Conservation (phyloP, 35 echinoderm and acorn worm genomes). For the Diadema setosum region DNA sequence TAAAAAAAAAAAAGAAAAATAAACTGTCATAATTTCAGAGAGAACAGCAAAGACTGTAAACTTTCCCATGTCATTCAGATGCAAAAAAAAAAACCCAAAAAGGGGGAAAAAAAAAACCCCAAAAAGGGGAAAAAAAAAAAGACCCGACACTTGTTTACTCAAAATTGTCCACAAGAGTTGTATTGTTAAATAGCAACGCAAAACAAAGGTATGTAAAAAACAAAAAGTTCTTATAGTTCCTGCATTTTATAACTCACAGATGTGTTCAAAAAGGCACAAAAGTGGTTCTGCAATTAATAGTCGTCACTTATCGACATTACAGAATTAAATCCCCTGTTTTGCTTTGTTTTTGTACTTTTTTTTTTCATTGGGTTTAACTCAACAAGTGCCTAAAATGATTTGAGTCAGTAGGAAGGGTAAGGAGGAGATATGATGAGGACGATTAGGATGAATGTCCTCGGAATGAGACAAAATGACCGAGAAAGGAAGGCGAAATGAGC, state of each 20-base stretch:
- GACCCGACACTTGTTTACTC: background rate
- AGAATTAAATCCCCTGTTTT: background rate
- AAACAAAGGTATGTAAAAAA: background rate
- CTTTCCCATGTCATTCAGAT: background rate
- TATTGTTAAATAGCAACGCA: background rate
- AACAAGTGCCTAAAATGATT: background rate
- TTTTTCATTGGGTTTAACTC: background rate
- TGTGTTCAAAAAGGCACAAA: constrained; percentile 10
- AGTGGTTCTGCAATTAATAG: no score
- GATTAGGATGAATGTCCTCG: background rate
- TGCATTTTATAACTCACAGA: background rate
- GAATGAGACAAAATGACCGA: no score
- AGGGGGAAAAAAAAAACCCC: no score
- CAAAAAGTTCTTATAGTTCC: background rate
- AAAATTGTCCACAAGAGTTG: background rate
- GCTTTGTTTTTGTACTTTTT: background rate
- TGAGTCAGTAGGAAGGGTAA: background rate
- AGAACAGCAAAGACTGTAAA: background rate
- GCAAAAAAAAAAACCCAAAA: no score
- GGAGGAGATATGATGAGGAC: background rate
- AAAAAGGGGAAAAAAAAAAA: no score
- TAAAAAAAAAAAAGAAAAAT: no score
- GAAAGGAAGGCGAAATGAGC: no score
- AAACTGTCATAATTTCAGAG: no score
- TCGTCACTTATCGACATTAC: no score